These are phyloP conservation scores for Bursaphelenchus okinawaensis DNA, from an alignment of 2,888 invertebrate genomes.

Conservation along the genomic window DNA sequence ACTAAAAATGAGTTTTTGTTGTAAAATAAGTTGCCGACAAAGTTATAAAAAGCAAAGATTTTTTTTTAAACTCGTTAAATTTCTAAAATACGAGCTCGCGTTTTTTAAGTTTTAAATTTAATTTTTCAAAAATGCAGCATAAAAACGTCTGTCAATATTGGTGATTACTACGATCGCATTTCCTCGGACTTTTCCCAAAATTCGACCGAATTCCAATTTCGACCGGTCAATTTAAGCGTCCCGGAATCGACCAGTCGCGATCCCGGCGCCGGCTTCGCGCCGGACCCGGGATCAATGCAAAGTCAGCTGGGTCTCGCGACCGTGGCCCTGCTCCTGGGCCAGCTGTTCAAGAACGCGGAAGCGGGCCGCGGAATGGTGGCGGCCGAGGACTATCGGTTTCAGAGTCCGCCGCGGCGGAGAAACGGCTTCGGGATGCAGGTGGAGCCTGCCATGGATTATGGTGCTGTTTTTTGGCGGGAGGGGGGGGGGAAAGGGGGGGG, in stretches of 20 bases:
- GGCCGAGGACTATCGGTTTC: background rate
- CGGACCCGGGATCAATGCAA: background rate
- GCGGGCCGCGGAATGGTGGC: background rate
- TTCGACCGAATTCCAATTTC: background rate
- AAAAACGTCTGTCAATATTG: too few relatives aligned
- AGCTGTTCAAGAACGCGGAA: background rate
- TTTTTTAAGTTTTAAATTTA: too few relatives aligned
- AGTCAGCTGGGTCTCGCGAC: background rate
- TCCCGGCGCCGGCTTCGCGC: background rate
- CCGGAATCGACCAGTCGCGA: background rate
- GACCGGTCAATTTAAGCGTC: too few relatives aligned
- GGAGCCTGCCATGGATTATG: background rate
- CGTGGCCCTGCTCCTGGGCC: background rate
- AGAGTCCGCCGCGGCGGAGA: background rate
- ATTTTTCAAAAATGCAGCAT: too few relatives aligned
- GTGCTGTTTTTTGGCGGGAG: too few relatives aligned
- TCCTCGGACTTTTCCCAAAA: background rate
- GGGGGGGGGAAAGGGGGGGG: too few relatives aligned
- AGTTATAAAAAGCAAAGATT: too few relatives aligned
- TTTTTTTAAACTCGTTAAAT: too few relatives aligned
- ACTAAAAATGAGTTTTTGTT: too few relatives aligned
- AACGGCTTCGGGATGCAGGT: background rate
- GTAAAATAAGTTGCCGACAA: too few relatives aligned
- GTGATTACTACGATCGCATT: background rate
- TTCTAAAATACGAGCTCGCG: too few relatives aligned